Evolutionary conservation across 2,888 invertebrate genomes (phyloP), one percentile per base, ranked within the genome.

Genomic region (Cheilosia variabilis): DNA sequence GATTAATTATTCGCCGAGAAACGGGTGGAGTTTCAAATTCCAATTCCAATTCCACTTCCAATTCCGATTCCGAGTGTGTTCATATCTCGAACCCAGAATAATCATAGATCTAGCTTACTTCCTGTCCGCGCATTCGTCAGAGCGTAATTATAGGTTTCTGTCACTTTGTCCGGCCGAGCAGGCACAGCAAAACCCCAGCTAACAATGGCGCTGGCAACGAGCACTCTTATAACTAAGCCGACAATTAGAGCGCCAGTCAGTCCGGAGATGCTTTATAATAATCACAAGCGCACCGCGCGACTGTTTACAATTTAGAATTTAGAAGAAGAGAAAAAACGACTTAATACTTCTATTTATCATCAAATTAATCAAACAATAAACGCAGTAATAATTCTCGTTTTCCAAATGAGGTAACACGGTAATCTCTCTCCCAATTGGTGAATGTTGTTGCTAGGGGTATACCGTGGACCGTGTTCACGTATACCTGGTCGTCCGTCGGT

Each of bases 321-420:
- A 53, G 22, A 52, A 15, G 15, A 13, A 52, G 10, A 52, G 22
- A 50, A 50, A 7, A 63, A 84, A 7, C 5, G n/a, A 15, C 73
- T 69, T 87, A 82, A 87, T 82, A 69, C 82, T 76, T 69, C 82
- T 87, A 82, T 82, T 87, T 87, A 87, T 87, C 82, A 87, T 87
- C 82, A 82, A 87, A 82, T 87, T 87, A 87, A 87, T 87, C 87
- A 87, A 81, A 87, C 82, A 82, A 87, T 87, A 82, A 82, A 77
- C 81, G 80, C 60, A 65, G 84, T 81, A 86, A 81, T 81, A 86
- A 86, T 86, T 86, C 86, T 86, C 86, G 81, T 86, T 86, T 86
- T 86, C 81, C 86, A 81, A 86, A 72, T 86, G 86, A 86, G 80
- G 86, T 81, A 86, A 86, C 86, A 86, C 86, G 76, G 80, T 81